Evolutionary conservation across 2,113 vertebrate genomes (phyloP).

Genomic region (Otocyon megalotis): DNA sequence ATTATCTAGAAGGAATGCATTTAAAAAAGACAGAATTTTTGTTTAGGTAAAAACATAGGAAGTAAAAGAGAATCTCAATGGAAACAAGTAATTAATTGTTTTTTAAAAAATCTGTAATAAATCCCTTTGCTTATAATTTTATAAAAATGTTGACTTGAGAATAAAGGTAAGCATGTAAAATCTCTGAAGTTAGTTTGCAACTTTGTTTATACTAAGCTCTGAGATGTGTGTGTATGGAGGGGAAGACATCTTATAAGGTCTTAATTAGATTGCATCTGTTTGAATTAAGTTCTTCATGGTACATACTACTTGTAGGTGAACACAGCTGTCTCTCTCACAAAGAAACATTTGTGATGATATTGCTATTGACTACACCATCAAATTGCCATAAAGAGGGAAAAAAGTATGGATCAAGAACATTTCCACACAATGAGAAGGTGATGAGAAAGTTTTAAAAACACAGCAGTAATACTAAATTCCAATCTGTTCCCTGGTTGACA

Average conservation of each 20-base stretch:
- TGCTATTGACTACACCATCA: conserved; percentile 41
- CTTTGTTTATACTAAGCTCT: conserved; percentile 10
- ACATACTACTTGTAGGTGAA: conserved; percentile 39
- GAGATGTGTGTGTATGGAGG: not conserved
- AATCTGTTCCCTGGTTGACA: not conserved
- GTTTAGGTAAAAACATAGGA: not conserved
- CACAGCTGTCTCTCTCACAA: conserved; percentile 55
- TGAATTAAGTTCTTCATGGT: conserved; percentile 46
- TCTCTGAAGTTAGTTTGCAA: not conserved
- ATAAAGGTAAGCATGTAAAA: not conserved
- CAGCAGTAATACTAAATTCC: not conserved
- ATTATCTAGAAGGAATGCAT: not conserved
- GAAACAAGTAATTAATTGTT: not conserved
- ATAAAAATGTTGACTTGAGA: not conserved
- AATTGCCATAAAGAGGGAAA: not conserved
- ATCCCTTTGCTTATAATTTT: not conserved
- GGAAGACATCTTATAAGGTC: not conserved
- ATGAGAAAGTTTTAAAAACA: conserved; percentile 39
- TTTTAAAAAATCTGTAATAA: not conserved
- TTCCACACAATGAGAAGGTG: conserved; percentile 39
- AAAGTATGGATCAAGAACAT: not conserved
- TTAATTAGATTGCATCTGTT: conserved; percentile 58
- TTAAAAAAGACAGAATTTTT: not conserved
- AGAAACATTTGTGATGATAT: not conserved
- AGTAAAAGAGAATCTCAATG: not conserved